phyloP scores from a whole-genome alignment of 2,797 vertebrate species.

The Heterohyrax brucei region DNA sequence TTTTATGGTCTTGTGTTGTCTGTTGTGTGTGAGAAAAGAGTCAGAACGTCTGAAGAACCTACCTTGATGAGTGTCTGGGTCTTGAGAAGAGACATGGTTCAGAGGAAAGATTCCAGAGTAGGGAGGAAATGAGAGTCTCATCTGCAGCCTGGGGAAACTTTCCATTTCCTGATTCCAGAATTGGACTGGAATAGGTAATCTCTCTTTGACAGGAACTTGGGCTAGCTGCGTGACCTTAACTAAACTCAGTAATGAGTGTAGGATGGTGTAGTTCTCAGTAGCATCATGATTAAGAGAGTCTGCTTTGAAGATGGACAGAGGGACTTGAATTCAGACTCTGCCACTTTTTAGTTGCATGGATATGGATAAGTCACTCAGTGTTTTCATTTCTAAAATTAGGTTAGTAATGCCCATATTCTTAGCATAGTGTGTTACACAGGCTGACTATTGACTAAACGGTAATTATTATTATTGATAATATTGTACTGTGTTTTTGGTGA shows the following conservation, averaged over 20 bases:
- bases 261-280: not conserved
- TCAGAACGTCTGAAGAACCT: not conserved
- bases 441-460: constrained; percentile 6
- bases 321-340: constrained; percentile 23
- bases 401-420: not conserved
- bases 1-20: not conserved
- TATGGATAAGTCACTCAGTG: not conserved
- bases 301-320: constrained; percentile 5
- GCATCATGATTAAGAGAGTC: not conserved
- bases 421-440: not conserved
- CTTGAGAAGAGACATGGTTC: not conserved
- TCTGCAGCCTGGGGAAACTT: not conserved
- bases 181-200: not conserved
- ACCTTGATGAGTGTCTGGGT: not conserved
- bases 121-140: not conserved
- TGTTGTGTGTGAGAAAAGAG: not conserved
- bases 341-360: not conserved
- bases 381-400: constrained; percentile 36
- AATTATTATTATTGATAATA: not conserved
- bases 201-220: not conserved
- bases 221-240: not conserved
- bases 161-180: not conserved
- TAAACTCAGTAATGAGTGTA: not conserved
- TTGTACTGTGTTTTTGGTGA: too few relatives aligned
- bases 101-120: not conserved